Conservation (phyloP, 2,113 vertebrate genomes). For the Otis tarda region DNA sequence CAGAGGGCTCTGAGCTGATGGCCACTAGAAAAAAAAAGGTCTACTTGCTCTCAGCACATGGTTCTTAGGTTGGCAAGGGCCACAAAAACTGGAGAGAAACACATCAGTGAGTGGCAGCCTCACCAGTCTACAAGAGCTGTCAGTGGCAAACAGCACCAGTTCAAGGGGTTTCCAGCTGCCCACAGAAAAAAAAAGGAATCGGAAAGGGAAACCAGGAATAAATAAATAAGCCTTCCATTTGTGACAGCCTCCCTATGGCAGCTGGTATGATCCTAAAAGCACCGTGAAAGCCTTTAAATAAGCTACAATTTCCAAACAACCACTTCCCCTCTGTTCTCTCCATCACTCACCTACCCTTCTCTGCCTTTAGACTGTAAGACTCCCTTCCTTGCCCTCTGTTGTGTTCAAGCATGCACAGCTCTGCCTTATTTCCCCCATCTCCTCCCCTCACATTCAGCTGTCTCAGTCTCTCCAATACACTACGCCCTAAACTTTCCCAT, state of each 20-base stretch:
- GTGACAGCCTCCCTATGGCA: background rate
- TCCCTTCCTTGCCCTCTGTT: background rate
- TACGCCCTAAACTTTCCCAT: background rate
- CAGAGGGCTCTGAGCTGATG: background rate
- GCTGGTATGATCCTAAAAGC: background rate
- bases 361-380: background rate
- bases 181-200: background rate
- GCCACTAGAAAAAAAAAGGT: background rate
- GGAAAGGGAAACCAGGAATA: background rate
- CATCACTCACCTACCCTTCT: background rate
- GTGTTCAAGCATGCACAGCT: background rate
- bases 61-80: background rate
- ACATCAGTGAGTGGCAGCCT: background rate
- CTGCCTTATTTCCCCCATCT: background rate
- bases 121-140: background rate
- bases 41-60: background rate
- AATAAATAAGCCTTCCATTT: background rate
- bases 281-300: background rate
- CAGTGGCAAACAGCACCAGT: background rate
- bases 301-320: background rate
- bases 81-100: background rate
- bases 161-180: background rate
- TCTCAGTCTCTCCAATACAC: background rate
- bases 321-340: background rate
- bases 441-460: background rate